Base-by-base conservation (phyloP, 2,113 vertebrate species). In the Callipepla californica region DNA sequence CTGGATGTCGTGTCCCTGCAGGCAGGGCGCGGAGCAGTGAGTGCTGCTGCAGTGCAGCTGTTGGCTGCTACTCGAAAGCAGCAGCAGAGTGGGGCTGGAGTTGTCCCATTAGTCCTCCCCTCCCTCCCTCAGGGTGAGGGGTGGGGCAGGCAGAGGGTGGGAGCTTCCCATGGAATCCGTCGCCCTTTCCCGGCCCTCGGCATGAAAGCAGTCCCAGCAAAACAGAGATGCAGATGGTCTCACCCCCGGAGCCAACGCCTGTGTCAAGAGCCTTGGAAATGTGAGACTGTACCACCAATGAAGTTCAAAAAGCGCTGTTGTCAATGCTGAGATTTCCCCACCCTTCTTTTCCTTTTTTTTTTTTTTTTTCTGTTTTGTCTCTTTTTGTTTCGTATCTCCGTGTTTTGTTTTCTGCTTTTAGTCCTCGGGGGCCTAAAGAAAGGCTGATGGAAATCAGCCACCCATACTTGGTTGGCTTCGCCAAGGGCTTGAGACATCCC, bases 241-340 rank as follows among this genome's bases (percentile, higher is more conserved):
- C 88, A 11, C n/a, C 89, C 87, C 94, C 42, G 89, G 51, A 92
- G 92, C 90, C 86, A 74, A 15, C 76, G 89, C n/a, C 92, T 83
- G 30, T 85, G 90, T 89, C 79, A 83, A 42, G 94, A 87, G 95
- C 91, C 86, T 91, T 92, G 76, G 88, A 87, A 92, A 95, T 93
- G 96, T 65, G 92, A 96, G 82, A 18, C 58, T 58, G 4, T 68
- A 65, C 93, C 97, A 95, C 97, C 96, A 93, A 11, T 79, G 93
- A 38, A 77, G 92, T 89, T 94, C 92, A 92, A 80, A 87, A 50
- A 23, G 88, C 53, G 40, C 87, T 90, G 85, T 79, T 93, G 79
- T 61, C 90, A 93, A 25, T 20, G 3, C 92, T 1, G 23, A 65
- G 76, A 19, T 44, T 90, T 83, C 77, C 51, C 61, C 82, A 38